phyloP scores from a whole-genome alignment of 2,797 vertebrate genomes.

The Phrynocephalus forsythii region DNA sequence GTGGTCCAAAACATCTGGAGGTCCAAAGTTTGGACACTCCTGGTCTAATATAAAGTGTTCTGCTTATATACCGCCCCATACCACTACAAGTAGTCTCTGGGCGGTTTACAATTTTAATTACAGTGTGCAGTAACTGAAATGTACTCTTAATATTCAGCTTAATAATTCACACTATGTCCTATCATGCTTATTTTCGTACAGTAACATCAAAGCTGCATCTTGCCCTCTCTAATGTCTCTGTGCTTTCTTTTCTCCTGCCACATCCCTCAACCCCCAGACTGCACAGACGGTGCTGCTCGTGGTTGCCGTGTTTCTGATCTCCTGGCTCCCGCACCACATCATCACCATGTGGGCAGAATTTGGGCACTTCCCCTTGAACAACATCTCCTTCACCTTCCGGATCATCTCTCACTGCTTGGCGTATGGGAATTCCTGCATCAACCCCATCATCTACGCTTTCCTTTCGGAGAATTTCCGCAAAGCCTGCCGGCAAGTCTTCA shows the following conservation, averaged over 20 bases:
- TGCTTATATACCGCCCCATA: no score
- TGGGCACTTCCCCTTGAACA: constrained; percentile 82
- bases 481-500: constrained; percentile 81
- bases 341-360: constrained; percentile 88
- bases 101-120: no score
- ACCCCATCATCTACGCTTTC: constrained; percentile 88
- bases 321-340: constrained; percentile 89
- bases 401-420: constrained; percentile 86
- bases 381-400: constrained; percentile 82
- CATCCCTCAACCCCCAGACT: constrained; percentile 72
- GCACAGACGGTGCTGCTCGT: constrained; percentile 85
- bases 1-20: no score
- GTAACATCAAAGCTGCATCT: neutral
- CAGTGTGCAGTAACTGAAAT: no score
- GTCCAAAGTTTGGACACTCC: no score
- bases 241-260: accelerated
- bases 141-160: no score
- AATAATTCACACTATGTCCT: no score
- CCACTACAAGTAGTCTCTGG: no score
- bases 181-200: no score
- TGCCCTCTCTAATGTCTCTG: neutral
- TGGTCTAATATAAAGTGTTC: no score
- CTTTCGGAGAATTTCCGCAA: constrained; percentile 87
- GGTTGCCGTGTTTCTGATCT: constrained; percentile 82
- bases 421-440: constrained; percentile 87